Evolutionary conservation across 2,888 invertebrate species (phyloP).

Genomic region (Polyommatus iphigenia): DNA sequence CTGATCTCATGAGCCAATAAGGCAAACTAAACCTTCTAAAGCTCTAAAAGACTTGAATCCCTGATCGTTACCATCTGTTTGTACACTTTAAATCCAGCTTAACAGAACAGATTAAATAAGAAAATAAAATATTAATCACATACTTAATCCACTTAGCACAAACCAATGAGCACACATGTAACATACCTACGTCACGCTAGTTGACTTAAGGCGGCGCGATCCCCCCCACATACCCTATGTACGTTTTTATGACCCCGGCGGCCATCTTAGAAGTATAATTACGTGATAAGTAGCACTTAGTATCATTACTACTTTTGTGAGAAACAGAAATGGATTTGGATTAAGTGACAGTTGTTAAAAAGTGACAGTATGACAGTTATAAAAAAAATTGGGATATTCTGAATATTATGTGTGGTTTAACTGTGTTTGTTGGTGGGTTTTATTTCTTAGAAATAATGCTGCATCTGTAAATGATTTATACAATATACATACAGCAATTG

Average conservation of each 20-base stretch:
- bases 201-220: background rate
- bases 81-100: too few relatives aligned
- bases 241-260: constrained; percentile 16
- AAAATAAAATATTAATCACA: background rate
- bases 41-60: too few relatives aligned
- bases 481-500: too few relatives aligned
- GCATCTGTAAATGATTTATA: too few relatives aligned
- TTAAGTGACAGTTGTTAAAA: background rate
- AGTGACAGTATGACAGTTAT: background rate
- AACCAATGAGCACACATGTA: background rate
- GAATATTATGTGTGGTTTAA: too few relatives aligned
- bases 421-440: too few relatives aligned
- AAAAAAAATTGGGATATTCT: too few relatives aligned
- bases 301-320: constrained; percentile 6
- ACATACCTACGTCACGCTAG: constrained; percentile 17
- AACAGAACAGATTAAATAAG: too few relatives aligned
- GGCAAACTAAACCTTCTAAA: too few relatives aligned
- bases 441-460: too few relatives aligned
- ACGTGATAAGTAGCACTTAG: constrained; percentile 27
- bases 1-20: too few relatives aligned
- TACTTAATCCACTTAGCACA: background rate
- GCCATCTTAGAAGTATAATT: constrained; percentile 27
- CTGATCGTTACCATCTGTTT: too few relatives aligned
- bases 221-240: constrained; percentile 5
- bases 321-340: background rate